Percentiles rank a stretch among this genome's conserved stretches.
Evolutionary conservation across 2,113 vertebrate species (phyloP).

Genomic region (Thamnaconus septentrionalis): DNA sequence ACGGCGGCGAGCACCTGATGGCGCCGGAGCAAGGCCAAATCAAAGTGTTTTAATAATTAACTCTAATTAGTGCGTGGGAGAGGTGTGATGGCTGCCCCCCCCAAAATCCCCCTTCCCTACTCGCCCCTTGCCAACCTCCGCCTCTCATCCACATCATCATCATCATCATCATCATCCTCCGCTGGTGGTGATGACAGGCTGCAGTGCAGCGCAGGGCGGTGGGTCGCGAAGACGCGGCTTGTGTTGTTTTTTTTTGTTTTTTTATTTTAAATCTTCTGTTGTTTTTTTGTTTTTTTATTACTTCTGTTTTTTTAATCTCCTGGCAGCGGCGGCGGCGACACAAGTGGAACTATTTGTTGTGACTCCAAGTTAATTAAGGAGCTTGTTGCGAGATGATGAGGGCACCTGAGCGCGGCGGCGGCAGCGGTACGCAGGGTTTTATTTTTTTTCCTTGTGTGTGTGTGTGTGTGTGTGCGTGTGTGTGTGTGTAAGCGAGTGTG

Average conservation of each 20-base stretch:
- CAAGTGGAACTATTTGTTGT: slow-evolving; percentile 60
- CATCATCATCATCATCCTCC: neutral
- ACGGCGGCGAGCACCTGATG: slow-evolving; percentile 70
- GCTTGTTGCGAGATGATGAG: slow-evolving; percentile 56
- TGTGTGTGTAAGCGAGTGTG: too few relatives aligned
- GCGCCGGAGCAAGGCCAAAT: slow-evolving; percentile 67
- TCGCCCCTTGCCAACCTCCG: slow-evolving; percentile 41
- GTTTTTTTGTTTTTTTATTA: too few relatives aligned
- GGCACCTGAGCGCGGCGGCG: slow-evolving; percentile 60
- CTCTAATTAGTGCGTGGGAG: slow-evolving; percentile 77
- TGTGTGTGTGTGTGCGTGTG: too few relatives aligned
- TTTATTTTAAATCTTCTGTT: too few relatives aligned
- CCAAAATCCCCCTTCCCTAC: too few relatives aligned
- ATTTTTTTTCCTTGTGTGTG: too few relatives aligned
- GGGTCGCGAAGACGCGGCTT: too few relatives aligned
- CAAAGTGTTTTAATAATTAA: slow-evolving; percentile 82
- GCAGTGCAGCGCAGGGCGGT: too few relatives aligned
- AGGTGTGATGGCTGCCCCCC: slow-evolving; percentile 73
- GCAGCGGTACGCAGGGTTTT: slow-evolving; percentile 30
- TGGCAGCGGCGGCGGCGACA: slow-evolving; percentile 20
- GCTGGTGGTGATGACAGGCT: neutral
- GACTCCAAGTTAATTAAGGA: slow-evolving; percentile 70
- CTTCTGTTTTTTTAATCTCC: too few relatives aligned
- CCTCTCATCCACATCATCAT: slow-evolving; percentile 64
- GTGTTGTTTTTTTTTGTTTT: too few relatives aligned